Base-by-base conservation (phyloP, 2,797 vertebrate species). In the Phoeniculus purpureus region DNA sequence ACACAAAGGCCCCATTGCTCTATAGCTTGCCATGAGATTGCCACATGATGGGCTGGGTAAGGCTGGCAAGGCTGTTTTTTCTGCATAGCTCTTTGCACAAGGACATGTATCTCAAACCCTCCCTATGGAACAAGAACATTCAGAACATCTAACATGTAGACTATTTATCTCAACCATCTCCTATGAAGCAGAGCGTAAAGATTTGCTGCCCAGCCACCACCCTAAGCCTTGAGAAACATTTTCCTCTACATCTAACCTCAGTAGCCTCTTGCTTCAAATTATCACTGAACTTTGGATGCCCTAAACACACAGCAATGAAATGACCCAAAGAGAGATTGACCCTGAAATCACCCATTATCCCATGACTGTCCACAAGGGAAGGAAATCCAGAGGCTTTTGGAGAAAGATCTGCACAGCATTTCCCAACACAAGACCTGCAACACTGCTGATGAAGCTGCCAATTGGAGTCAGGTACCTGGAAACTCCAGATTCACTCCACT, bases 1-100 rank as follows among this genome's bases (percentile, higher is more conserved):
- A 79, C 31, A 10, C 40, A 67, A 55, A 55, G 20, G 55, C 31
- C 27, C 13, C 1, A 1, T 0, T 37, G 65, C 48, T 12, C 1
- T 20, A 21, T 0, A 1, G 29, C 68, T 51, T 5, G 22, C 14
- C 27, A 34, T 2, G 2, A 70, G 37, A 20, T 0, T 4, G 34
- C 34, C 18, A 2, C 37, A 64, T 59, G 47, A 70, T 2, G 10
- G 50, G 43, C 43, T 62, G 26, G 43, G 21, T 71, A 60, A 52
- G 11, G 64, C 22, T 71, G 25, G n/a, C n/a, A n/a, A n/a, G n/a
- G n/a, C n/a, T n/a, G n/a, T n/a, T n/a, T 55, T 51, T 67, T 29
- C 31, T 45, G 47, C 21, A 47, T 17, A 16, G 23, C 52, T 67
- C n/a, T 60, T 21, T 12, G 23, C 31, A 64, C 56, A 56, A 71